Base-by-base conservation (phyloP, 64 coral and sea anemone species). In the Actinia tenebrosa region DNA sequence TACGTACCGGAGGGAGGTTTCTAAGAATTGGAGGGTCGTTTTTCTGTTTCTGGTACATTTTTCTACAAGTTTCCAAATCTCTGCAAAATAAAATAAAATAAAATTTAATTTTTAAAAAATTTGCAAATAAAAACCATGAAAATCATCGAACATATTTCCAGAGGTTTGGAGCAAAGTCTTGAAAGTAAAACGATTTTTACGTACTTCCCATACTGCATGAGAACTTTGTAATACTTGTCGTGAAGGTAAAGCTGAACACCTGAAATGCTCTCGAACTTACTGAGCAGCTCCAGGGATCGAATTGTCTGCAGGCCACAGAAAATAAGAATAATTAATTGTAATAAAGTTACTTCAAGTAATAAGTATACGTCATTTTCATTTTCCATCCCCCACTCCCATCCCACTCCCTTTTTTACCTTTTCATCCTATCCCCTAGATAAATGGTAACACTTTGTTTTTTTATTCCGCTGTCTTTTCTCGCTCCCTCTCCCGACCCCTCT, bases 181-280 rank as follows among this genome's bases (percentile, higher is more conserved):
- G 18, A 77, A 77, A 30, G 27, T 7, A 9, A 42, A 77, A 77
- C 1, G 13, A 13, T 53, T 81, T 22, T 50, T 52, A 86, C 83
- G 80, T 99, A 99, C 97, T 92, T 95, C 64, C 97, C 91, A 78
- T 95, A 99, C 79, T 99, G 97, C 91, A 99, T 86, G 42, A 99
- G 71, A 25, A 99, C 91, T 46, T 88, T 90, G 27, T 99, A 87
- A 27, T 99, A 99, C 80, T 99, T 99, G 82, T 99, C 97, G 0
- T 99, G 80, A 53, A 99, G 97, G 47, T 99, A 95, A 62, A 99
- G 59, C 43, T 99, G 93, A 43, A 99, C 97, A 11, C 97, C 97
- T 79, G 86, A 85, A 82, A 99, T 99, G 37, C 89, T 95, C 44
- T 99, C 93, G 78, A 99, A 99, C 84, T 99, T 99, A 47, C 88